Evolutionary conservation across 2,888 invertebrate genomes (phyloP).

Genomic region (Aricia artaxerxes): DNA sequence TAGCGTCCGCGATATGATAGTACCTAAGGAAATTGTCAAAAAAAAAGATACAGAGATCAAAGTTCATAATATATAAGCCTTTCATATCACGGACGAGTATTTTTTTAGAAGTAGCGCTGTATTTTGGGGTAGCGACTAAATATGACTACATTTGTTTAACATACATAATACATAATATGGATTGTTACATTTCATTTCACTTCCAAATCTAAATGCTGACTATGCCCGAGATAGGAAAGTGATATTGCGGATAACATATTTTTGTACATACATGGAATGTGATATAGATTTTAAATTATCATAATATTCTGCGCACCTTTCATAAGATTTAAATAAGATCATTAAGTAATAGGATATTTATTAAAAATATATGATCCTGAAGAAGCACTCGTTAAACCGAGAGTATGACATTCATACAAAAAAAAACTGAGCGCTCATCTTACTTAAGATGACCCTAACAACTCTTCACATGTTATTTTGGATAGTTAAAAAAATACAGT

Average conservation of each 20-base stretch:
- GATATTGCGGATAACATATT: slow-evolving; percentile 32
- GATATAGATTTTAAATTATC: slow-evolving; percentile 57
- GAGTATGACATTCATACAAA: background rate
- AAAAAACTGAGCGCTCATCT: background rate
- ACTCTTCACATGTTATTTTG: background rate
- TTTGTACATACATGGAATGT: slow-evolving; percentile 76
- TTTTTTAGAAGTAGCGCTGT: background rate
- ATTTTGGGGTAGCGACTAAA: slow-evolving; percentile 15
- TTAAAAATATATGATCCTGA: background rate
- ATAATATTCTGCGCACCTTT: slow-evolving; percentile 56
- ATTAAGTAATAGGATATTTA: background rate
- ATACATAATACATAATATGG: background rate
- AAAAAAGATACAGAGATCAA: slow-evolving; percentile 21
- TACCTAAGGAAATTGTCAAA: slow-evolving; percentile 34
- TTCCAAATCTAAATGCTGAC: slow-evolving; percentile 51
- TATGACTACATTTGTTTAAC: slow-evolving; percentile 24
- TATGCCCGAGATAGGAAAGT: slow-evolving; percentile 47
- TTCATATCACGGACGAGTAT: slow-evolving; percentile 32
- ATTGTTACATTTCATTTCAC: slow-evolving; percentile 9
- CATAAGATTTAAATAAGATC: slow-evolving; percentile 44
- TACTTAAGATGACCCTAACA: background rate
- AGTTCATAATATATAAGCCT: background rate
- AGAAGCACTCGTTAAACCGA: background rate
- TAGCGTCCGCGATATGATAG: slow-evolving; percentile 37
- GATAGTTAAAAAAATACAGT: slow-evolving; percentile 9